Base-by-base conservation (phyloP, 1,140 invertebrate genomes). In the Panagrolaimus sp. region DNA sequence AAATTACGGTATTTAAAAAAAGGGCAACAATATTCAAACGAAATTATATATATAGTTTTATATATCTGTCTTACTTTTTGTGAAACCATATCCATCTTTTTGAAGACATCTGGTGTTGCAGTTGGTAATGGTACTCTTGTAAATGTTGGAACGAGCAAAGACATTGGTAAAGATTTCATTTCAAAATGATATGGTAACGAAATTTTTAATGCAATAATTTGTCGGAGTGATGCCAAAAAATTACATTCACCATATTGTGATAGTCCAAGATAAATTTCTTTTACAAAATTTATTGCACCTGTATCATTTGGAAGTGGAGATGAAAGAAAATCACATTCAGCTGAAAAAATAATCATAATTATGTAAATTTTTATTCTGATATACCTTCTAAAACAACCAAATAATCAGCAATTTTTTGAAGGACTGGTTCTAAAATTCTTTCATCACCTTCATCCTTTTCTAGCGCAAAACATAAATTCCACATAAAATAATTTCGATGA, bases 391-490 rank as follows among this genome's bases (percentile, higher is more conserved):
- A 70, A 25, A 81, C 73, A 9, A 78, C 66, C 9, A 82, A 57
- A 69, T 82, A 82, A 63, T 83, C 77, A 8, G 79, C 73, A 16
- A 67, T 69, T 67, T 82, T 82, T 62, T 82, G 79, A n/a, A 83
- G 79, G 31, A 82, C 47, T 9, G 80, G 81, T 47, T 83, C 81
- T 45, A 78, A 82, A 63, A 82, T 72, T 14, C 65, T 67, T 25
- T 82, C 79, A 16, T 62, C 67, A 43, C 68, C 66, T 42, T 25
- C 23, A 4, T 38, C 11, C 9, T 43, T 43, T 27, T 38, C 62
- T 11, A 38, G 13, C 1, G 31, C 62, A 43, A 63, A 63, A 14
- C 13, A 43, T 11, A 43, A 20, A 63, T 63, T 63, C 8, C 16
- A 63, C 43, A 63, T n/a, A 31, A 57, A 25, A 11, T 57, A 27